A percentile compares a stretch with the other conserved stretches of the same genome.
Conservation (phyloP, 2,888 invertebrate species). For the Nymphalis urticae region DNA sequence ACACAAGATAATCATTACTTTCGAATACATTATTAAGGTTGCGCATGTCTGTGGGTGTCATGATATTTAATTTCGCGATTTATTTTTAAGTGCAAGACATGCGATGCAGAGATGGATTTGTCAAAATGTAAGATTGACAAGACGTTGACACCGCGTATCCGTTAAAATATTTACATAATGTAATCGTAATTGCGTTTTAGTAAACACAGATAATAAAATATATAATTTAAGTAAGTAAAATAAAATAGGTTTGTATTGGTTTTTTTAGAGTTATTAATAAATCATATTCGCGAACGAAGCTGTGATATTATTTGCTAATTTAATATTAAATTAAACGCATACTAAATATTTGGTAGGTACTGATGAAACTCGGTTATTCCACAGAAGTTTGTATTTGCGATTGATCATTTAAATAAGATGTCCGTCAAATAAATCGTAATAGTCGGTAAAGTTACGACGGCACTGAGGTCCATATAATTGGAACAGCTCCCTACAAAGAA, state of each 20-base stretch:
- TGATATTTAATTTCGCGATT: slow-evolving; percentile 23
- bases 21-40: slow-evolving; percentile 31
- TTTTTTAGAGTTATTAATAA: no score
- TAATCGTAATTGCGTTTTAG: background rate
- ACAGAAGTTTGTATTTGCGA: no score
- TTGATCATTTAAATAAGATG: background rate
- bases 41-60: slow-evolving; percentile 22
- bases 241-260: no score
- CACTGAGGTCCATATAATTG: slow-evolving; percentile 39
- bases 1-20: slow-evolving; percentile 25
- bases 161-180: slow-evolving; percentile 21
- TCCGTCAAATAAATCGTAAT: background rate
- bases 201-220: background rate
- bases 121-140: slow-evolving; percentile 23
- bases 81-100: slow-evolving; percentile 26
- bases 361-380: no score
- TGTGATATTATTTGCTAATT: no score
- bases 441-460: slow-evolving; percentile 5
- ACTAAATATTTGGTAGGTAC: no score
- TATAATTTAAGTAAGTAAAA: no score
- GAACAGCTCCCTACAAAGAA: slow-evolving; percentile 43
- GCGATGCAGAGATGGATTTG: slow-evolving; percentile 17
- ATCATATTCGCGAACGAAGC: no score
- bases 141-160: slow-evolving; percentile 19
- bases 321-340: no score